Evolutionary conservation across 2,113 vertebrate species (phyloP), one percentile per base, ranked within the genome.

Genomic region (Miniopterus natalensis): DNA sequence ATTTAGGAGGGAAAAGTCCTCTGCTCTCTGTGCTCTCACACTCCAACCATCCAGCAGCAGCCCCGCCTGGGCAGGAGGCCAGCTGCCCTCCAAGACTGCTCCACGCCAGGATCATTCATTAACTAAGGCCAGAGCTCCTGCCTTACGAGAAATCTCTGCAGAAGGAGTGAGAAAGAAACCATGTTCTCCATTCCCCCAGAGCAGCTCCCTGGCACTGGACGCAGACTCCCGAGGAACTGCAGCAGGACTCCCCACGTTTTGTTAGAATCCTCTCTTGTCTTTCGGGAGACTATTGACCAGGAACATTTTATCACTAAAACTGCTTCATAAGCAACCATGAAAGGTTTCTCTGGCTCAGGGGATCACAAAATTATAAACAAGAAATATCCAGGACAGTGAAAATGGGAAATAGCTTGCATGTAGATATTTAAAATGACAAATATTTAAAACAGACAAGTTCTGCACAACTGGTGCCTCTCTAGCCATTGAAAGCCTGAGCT

Each of bases 91-190:
- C 14, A 14, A n/a, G 63, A 17, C 31, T 3, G 14, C n/a, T 27
- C 92, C 85, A 29, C 17, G 68, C 45, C 20, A 23, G 65, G 68
- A 87, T 81, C 31, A 95, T 79, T 95, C 92, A 94, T 95, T 96
- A 77, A 81, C 45, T 88, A 95, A 66, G 23, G 42, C 9, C 47
- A 23, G 42, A 57, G 45, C 9, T 3, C 31, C 55, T 29, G 78
- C 75, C 79, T 96, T 73, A 59, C 75, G 75, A 86, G 90, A 95
- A 94, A 47, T 89, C 79, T 49, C 84, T 92, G 95, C 80, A 25
- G 87, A 91, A 93, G 94, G 79, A 90, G 31, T 83, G 93, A 96
- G 95, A 3, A 20, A n/a, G n/a, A n/a, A 20, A 36, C 36, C 36
- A 36, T 36, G 36, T 36, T 47, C 31, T 47, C 49, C 49, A 2